Evolutionary conservation across 1,140 invertebrate genomes (phyloP).

Genomic region (Apis laboriosa): DNA sequence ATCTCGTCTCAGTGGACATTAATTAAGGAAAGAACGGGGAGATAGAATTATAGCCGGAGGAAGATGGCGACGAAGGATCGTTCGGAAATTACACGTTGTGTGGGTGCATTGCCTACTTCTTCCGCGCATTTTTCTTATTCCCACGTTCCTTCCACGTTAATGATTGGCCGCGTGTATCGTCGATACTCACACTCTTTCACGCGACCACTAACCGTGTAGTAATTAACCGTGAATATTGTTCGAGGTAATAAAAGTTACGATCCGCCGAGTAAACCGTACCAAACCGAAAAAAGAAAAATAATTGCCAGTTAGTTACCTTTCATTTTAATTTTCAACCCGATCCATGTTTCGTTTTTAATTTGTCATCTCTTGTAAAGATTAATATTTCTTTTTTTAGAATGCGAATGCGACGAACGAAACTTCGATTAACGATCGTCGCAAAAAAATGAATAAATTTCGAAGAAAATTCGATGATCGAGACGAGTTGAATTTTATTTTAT

Average conservation of each 20-base stretch:
- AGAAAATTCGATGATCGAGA: too few relatives aligned
- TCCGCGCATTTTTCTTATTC: conserved; percentile 8
- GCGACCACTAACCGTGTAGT: background rate
- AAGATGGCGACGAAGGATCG: background rate
- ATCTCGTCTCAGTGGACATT: conserved; percentile 16
- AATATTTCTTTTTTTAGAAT: too few relatives aligned
- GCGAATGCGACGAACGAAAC: too few relatives aligned
- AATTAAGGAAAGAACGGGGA: conserved; percentile 29
- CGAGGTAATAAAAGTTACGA: background rate
- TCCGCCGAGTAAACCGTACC: background rate
- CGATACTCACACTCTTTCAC: background rate
- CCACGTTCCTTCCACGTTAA: background rate
- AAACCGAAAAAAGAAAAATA: background rate
- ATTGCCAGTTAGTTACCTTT: too few relatives aligned
- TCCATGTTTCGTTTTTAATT: background rate
- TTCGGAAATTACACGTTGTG: conserved; percentile 44
- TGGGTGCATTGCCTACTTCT: conserved; percentile 8
- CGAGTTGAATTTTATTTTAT: too few relatives aligned
- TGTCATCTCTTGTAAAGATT: background rate
- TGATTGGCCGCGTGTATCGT: background rate
- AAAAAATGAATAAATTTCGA: too few relatives aligned
- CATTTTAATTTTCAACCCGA: too few relatives aligned
- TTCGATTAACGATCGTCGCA: too few relatives aligned
- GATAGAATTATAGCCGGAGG: conserved; percentile 20
- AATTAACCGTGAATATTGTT: conserved; percentile 25